These are phyloP conservation scores for Leptinotarsa juncta DNA, from an alignment of 2,888 invertebrate species.

Conservation along the genomic window DNA sequence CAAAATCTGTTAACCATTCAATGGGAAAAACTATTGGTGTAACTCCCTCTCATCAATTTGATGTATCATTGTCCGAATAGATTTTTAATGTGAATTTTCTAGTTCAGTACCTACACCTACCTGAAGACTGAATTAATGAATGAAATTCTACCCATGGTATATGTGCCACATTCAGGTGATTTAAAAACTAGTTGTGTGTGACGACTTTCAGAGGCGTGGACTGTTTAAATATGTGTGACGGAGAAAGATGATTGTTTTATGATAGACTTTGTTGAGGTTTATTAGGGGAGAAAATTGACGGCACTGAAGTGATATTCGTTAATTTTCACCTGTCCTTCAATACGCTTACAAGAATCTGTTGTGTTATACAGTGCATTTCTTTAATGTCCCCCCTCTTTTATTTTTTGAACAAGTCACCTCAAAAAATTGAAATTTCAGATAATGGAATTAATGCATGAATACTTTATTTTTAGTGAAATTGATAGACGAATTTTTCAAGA, in stretches of 20 bases:
- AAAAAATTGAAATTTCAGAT: too few species aligned
- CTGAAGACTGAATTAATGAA: constrained; percentile 18
- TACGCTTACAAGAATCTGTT: not conserved
- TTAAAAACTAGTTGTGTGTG: constrained; percentile 20
- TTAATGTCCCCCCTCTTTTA: too few species aligned
- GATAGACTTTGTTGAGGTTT: not conserved
- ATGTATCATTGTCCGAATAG: constrained; percentile 36
- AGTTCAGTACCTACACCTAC: constrained; percentile 29
- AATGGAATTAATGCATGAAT: too few species aligned
- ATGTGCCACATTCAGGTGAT: constrained; percentile 14
- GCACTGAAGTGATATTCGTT: not conserved
- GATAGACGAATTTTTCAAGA: too few species aligned
- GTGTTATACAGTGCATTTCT: too few species aligned
- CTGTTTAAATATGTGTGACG: not conserved
- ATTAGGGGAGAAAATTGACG: not conserved
- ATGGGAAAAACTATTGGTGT: not conserved
- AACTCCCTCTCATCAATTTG: constrained; percentile 21
- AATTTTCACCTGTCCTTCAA: not conserved
- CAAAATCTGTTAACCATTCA: not conserved
- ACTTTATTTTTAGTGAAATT: too few species aligned
- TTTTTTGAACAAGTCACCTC: too few species aligned
- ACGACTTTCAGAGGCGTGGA: constrained; percentile 17
- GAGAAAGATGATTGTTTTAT: not conserved
- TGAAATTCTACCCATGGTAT: constrained; percentile 17
- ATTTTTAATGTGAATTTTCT: constrained; percentile 38